Evolutionary conservation across 2,888 invertebrate species (phyloP).

Genomic region (Clivina fossor): DNA sequence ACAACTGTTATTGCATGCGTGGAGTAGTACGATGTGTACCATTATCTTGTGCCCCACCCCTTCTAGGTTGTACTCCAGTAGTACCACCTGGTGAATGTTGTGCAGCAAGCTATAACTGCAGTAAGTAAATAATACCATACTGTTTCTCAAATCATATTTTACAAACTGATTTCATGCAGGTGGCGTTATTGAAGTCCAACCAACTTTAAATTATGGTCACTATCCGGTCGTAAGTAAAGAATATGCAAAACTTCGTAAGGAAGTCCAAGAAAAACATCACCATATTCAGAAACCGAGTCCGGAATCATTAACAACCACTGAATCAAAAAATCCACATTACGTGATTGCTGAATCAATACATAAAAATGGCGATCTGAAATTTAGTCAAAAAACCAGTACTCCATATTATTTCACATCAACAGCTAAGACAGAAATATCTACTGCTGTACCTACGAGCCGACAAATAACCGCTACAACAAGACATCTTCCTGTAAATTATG

Average conservation of each 20-base stretch:
- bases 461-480: conserved; percentile 12
- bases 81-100: conserved; percentile 79
- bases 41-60: conserved; percentile 72
- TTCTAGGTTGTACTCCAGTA: conserved; percentile 75
- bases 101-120: conserved; percentile 80
- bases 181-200: conserved; percentile 58
- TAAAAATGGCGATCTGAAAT: conserved; percentile 33
- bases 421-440: conserved; percentile 31
- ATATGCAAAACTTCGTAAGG: conserved; percentile 57
- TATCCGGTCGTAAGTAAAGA: conserved; percentile 58
- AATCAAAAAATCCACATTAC: conserved; percentile 34
- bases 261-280: conserved; percentile 44
- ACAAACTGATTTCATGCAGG: too few species aligned
- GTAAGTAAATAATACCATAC: conserved; percentile 58
- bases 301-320: conserved; percentile 20
- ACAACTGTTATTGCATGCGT: conserved; percentile 79
- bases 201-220: conserved; percentile 56
- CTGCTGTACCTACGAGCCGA: conserved; percentile 13
- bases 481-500: conserved; percentile 7
- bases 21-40: conserved; percentile 74
- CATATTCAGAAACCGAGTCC: background rate
- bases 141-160: too few species aligned
- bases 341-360: conserved; percentile 46
- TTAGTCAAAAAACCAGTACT: conserved; percentile 35
- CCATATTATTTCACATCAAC: conserved; percentile 39